Evolutionary conservation across 2,113 vertebrate species (phyloP).

Genomic region (Atherinomorus stipes): DNA sequence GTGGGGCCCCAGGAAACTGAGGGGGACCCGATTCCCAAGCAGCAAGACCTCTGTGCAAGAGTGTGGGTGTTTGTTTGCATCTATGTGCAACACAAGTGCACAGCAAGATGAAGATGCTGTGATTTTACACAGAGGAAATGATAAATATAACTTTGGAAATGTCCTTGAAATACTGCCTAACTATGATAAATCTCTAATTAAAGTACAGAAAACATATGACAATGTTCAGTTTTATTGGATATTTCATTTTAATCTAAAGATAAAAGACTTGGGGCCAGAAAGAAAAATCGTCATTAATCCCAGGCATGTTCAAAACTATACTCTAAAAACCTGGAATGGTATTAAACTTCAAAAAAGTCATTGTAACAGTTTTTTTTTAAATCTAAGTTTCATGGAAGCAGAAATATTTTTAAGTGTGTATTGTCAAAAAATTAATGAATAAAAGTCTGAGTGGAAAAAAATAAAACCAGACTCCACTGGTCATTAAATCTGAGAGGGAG

Average conservation of each 20-base stretch:
- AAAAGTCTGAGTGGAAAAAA: too few relatives aligned
- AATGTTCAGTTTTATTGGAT: not conserved
- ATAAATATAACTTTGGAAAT: not conserved
- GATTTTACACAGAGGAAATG: not conserved
- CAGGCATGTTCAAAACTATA: not conserved
- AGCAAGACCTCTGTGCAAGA: constrained; percentile 47
- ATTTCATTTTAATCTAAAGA: too few relatives aligned
- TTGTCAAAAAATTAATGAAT: too few relatives aligned
- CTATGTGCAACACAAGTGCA: constrained; percentile 44
- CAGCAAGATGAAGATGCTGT: constrained; percentile 21
- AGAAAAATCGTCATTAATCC: not conserved
- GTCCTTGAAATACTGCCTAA: not conserved
- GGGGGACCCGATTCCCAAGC: constrained; percentile 88
- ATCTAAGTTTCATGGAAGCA: not conserved
- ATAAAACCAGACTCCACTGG: too few relatives aligned
- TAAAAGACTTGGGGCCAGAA: too few relatives aligned
- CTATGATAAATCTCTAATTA: not conserved
- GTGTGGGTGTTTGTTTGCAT: constrained; percentile 59
- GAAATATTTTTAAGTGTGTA: too few relatives aligned
- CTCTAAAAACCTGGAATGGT: too few relatives aligned
- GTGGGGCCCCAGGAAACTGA: constrained; percentile 82
- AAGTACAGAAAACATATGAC: not conserved
- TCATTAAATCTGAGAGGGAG: not conserved
- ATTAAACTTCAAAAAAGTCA: too few relatives aligned
- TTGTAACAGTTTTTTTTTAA: too few relatives aligned